Base-by-base conservation (phyloP, 2,888 invertebrate genomes). In the Cactoblastis cactorum region DNA sequence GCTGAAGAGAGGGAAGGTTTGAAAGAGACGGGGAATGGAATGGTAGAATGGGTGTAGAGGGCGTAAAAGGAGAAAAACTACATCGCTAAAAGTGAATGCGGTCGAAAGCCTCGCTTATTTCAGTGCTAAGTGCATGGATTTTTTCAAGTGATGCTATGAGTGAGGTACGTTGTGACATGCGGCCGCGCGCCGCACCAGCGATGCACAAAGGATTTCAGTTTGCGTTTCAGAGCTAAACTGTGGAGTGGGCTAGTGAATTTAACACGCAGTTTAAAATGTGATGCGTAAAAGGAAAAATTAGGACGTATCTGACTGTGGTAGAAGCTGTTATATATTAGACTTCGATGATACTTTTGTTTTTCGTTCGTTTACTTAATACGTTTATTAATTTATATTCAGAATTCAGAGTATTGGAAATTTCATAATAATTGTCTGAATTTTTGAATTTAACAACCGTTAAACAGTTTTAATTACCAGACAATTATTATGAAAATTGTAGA, bases 81-180 rank as follows among this genome's bases (percentile, higher is more conserved):
- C 86, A 85, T 77, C 83, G 87, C 87, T 88, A 87, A 88, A 88
- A 88, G 88, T 88, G 87, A 89, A 89, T 86, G 89, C 89, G 87
- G 89, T 88, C 86, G 87, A 88, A 87, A 87, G 87, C 83, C 83
- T 72, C 82, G 85, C 86, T 88, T 88, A 87, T 87, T 88, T 85
- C 83, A 74, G 70, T 80, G 79, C 80, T 88, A 89, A 89, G 88
- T 87, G 88, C 89, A 87, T 87, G 86, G 87, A 86, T 87, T 88
- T 87, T 76, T 86, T 88, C 81, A 83, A 85, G 86, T 83, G 82
- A 82, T 76, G 77, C 77, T 71, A 79, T 76, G 75, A 87, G 80
- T 71, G 57, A 58, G 61, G 61, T 62, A 51, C 54, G 61, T 56
- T 57, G 59, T 59, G 56, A 51, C 55, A 51, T 54, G 50, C 53